Base-by-base conservation (phyloP, 1,140 invertebrate species). In the Araneus ventricosus region DNA sequence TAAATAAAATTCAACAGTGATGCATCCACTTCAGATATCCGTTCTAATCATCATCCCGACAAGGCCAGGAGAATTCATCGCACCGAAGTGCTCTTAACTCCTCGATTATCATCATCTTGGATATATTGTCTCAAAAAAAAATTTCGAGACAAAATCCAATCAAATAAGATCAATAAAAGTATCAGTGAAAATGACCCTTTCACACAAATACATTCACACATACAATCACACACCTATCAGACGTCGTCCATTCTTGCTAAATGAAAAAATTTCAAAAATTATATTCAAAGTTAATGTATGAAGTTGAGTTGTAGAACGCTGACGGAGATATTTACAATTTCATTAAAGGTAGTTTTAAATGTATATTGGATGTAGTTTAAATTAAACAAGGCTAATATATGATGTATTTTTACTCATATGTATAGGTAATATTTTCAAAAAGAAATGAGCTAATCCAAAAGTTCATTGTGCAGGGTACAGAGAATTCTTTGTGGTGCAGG, bases 11-110 rank as follows among this genome's bases (percentile, higher is more conserved):
- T 57, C 30, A 27, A 30, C 10, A 14, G 45, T 45, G 52, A 90
- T 41, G 52, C 30, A 57, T 80, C 52, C 88, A 90, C 88, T 90
- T 90, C 88, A 90, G 88, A 90, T 90, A 90, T 90, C 88, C 88
- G 88, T 90, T 90, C 88, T 30, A 45, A 17, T 80, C 67, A 80
- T 80, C 67, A 80, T 80, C 57, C 88, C 70, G 75, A 52, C 5
- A 80, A 80, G 45, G 61, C 88, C 63, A 41, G 88, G 41, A 70
- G n/a, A 52, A 34, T 57, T 90, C 88, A 90, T 59, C 41, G 88
- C 88, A 90, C 20, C 45, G 39, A 88, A 45, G 39, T 67, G 88
- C 88, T 90, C 88, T 45, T 52, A 80, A 30, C 41, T 70, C 75
- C 61, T 45, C 24, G 67, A 80, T 90, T 90, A 14, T 90, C 88